Percentiles rank a stretch among this genome's conserved stretches.
Evolutionary conservation across 2,113 vertebrate genomes (phyloP).

Genomic region (Corydoras maculifer): DNA sequence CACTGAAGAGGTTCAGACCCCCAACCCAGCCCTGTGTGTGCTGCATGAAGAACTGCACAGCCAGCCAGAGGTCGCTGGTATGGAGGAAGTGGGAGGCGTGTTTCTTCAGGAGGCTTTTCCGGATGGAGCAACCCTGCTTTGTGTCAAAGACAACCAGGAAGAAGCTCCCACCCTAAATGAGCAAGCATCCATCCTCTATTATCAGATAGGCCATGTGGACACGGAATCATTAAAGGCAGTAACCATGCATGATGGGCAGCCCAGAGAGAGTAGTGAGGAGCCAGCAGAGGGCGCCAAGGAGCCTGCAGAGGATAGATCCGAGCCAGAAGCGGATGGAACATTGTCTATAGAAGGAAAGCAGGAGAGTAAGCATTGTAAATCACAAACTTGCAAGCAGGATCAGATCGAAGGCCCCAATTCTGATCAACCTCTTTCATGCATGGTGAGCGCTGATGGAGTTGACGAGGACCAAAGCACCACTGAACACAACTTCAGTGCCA

Average conservation of each 20-base stretch:
- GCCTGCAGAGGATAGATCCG: conserved; percentile 26
- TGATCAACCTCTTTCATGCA: conserved; percentile 32
- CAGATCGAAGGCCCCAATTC: conserved; percentile 34
- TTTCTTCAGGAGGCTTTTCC: conserved; percentile 81
- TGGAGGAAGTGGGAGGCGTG: conserved; percentile 54
- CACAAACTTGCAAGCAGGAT: conserved; percentile 41
- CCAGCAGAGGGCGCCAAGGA: conserved; percentile 16
- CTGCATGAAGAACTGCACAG: conserved; percentile 60
- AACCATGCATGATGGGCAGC: conserved; percentile 37
- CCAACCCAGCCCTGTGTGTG: conserved; percentile 69
- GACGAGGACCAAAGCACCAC: conserved; percentile 30
- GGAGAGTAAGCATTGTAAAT: conserved; percentile 17
- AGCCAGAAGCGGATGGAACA: not conserved
- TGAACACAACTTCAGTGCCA: conserved; percentile 33
- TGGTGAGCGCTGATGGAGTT: conserved; percentile 30
- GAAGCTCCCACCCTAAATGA: conserved; percentile 63
- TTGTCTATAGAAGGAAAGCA: too few relatives aligned
- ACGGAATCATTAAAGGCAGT: conserved; percentile 48
- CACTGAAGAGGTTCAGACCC: conserved; percentile 44
- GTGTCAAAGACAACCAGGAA: conserved; percentile 73
- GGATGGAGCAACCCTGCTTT: conserved; percentile 75
- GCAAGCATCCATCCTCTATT: conserved; percentile 71
- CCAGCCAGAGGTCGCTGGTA: conserved; percentile 53
- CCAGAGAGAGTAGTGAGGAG: conserved; percentile 8
- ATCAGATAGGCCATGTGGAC: conserved; percentile 74